A percentile compares a stretch with the other conserved stretches of the same genome.
phyloP scores from a whole-genome alignment of 64 coral and sea anemone species.

The Montipora cactus region DNA sequence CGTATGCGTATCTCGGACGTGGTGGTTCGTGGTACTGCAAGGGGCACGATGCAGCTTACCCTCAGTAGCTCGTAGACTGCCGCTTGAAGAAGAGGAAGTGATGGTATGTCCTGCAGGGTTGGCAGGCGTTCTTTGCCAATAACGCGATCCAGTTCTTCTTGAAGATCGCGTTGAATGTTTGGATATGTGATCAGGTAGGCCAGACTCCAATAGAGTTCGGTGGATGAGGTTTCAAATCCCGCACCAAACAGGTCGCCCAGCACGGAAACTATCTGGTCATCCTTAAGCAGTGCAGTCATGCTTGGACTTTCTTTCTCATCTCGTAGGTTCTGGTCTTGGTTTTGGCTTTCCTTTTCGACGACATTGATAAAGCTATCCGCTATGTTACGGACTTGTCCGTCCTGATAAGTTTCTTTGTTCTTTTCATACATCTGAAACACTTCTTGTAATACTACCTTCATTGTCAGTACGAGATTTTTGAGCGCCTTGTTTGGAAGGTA shows the following conservation, averaged over 20 bases:
- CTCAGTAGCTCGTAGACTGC: constrained; percentile 77
- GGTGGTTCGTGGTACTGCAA: constrained; percentile 66
- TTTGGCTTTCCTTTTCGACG: not conserved
- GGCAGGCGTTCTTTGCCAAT: constrained; percentile 55
- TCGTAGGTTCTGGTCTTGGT: not conserved
- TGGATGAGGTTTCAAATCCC: constrained; percentile 29
- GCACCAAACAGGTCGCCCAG: not conserved
- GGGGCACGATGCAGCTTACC: constrained; percentile 43
- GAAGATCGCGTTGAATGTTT: constrained; percentile 47
- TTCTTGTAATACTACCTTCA: not conserved
- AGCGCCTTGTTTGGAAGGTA: constrained; percentile 66
- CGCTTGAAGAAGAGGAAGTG: constrained; percentile 70
- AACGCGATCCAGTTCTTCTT: constrained; percentile 69
- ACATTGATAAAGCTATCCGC: not conserved
- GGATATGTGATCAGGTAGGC: constrained; percentile 80
- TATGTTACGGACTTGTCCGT: not conserved
- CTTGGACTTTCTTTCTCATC: not conserved
- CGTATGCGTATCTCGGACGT: constrained; percentile 9
- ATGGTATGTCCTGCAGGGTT: constrained; percentile 47
- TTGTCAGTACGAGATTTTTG: not conserved
- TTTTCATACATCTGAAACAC: constrained; percentile 48
- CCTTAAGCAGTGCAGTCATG: not conserved
- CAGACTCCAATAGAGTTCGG: constrained; percentile 59
- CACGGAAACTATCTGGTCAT: not conserved
- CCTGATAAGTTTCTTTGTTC: constrained; percentile 63